Conservation (phyloP, 2,888 invertebrate species). For the Orchesella flavescens region DNA sequence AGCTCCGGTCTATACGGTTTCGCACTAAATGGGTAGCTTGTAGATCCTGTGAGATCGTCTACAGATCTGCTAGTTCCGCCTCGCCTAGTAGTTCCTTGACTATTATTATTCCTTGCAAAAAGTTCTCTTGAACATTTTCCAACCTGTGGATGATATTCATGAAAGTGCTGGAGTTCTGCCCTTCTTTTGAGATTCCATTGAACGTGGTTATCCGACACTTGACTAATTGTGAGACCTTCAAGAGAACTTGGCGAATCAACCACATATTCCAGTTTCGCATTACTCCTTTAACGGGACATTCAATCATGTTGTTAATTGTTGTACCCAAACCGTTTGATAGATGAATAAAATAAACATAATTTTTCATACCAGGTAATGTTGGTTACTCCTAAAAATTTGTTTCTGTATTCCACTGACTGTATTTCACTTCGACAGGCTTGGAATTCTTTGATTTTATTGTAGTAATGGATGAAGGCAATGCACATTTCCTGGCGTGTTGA, state of each 20-base stretch:
- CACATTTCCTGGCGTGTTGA: slow-evolving; percentile 28
- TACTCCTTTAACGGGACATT: slow-evolving; percentile 4
- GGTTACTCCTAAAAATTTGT: slow-evolving; percentile 40
- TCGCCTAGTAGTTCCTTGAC: not conserved
- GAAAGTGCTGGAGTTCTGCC: slow-evolving; percentile 35
- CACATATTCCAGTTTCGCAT: slow-evolving; percentile 6
- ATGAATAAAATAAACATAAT: too few species aligned
- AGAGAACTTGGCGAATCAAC: slow-evolving; percentile 12
- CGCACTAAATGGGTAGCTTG: slow-evolving; percentile 24
- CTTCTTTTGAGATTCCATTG: slow-evolving; percentile 22
- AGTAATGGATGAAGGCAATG: slow-evolving; percentile 31
- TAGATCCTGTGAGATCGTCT: slow-evolving; percentile 45
- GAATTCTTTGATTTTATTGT: slow-evolving; percentile 39
- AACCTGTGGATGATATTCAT: slow-evolving; percentile 44
- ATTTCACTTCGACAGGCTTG: slow-evolving; percentile 42
- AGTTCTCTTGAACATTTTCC: slow-evolving; percentile 24
- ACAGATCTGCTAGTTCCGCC: not conserved
- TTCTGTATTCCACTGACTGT: slow-evolving; percentile 29
- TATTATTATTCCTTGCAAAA: not conserved
- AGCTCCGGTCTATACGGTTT: slow-evolving; percentile 34
- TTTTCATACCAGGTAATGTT: slow-evolving; percentile 58
- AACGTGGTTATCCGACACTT: slow-evolving; percentile 47
- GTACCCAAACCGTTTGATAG: too few species aligned
- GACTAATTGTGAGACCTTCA: slow-evolving; percentile 4
- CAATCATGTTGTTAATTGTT: too few species aligned